Evolutionary conservation across 1,140 invertebrate genomes (phyloP).

Genomic region (Drosophila sulfurigaster): DNA sequence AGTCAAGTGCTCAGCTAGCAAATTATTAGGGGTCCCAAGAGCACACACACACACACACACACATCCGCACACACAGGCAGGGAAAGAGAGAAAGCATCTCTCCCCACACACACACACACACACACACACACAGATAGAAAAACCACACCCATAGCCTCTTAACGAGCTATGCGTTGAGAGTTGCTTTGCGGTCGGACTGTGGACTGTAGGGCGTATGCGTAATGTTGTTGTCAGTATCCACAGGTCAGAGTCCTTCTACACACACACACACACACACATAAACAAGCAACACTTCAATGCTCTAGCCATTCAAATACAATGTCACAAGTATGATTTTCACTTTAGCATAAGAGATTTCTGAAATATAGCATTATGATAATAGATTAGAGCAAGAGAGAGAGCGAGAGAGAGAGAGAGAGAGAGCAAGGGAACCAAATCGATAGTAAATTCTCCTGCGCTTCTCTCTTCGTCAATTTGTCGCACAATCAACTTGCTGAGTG

Average conservation of each 20-base stretch:
- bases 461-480: constrained; percentile 35
- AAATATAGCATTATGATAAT: constrained; percentile 16
- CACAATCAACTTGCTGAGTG: constrained; percentile 49
- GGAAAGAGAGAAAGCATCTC: too few relatives aligned
- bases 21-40: constrained; percentile 64
- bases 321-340: constrained; percentile 29
- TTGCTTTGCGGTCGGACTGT: constrained; percentile 29
- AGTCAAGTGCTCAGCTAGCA: constrained; percentile 68
- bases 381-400: background rate
- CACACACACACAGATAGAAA: background rate
- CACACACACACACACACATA: too few relatives aligned
- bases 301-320: constrained; percentile 21
- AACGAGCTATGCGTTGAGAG: constrained; percentile 43
- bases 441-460: background rate
- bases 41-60: constrained; percentile 10
- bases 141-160: constrained; percentile 15
- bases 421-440: constrained; percentile 2
- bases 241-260: background rate
- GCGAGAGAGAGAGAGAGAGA: too few relatives aligned
- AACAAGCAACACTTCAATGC: background rate
- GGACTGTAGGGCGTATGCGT: constrained; percentile 36
- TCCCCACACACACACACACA: background rate
- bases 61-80: background rate
- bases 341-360: constrained; percentile 14
- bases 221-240: constrained; percentile 43